A percentile compares a stretch with the other conserved stretches of the same genome.
Conservation (phyloP, 2,113 vertebrate species). For the Petaurus breviceps region DNA sequence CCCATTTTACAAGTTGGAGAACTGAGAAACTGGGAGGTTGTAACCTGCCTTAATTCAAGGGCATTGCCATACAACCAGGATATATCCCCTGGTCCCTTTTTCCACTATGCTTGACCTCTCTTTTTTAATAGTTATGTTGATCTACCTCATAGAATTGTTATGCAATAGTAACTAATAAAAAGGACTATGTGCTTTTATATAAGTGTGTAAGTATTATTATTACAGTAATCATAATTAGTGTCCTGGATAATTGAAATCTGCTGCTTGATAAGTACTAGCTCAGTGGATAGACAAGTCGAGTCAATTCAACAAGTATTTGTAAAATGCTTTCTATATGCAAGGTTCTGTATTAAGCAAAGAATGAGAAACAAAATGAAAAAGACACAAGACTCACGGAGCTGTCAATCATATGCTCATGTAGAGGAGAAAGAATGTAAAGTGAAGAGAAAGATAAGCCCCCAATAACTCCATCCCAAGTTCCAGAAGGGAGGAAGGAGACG, state of each 20-base stretch:
- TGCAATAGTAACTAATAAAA: constrained; percentile 27
- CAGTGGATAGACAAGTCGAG: background rate
- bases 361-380: background rate
- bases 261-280: background rate
- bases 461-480: background rate
- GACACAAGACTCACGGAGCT: background rate
- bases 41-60: background rate
- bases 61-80: background rate
- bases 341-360: background rate
- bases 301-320: background rate
- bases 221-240: constrained; percentile 1
- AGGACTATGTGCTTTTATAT: background rate
- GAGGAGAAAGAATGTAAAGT: background rate
- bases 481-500: background rate
- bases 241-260: constrained; percentile 25
- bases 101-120: background rate
- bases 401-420: background rate
- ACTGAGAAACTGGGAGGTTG: background rate
- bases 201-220: constrained; percentile 16
- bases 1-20: constrained; percentile 8
- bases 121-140: constrained; percentile 33
- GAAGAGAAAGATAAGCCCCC: background rate
- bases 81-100: background rate
- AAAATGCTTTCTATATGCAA: background rate
- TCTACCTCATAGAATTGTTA: background rate